Conservation (phyloP, 2,113 vertebrate genomes). For the Myrmecobius fasciatus region DNA sequence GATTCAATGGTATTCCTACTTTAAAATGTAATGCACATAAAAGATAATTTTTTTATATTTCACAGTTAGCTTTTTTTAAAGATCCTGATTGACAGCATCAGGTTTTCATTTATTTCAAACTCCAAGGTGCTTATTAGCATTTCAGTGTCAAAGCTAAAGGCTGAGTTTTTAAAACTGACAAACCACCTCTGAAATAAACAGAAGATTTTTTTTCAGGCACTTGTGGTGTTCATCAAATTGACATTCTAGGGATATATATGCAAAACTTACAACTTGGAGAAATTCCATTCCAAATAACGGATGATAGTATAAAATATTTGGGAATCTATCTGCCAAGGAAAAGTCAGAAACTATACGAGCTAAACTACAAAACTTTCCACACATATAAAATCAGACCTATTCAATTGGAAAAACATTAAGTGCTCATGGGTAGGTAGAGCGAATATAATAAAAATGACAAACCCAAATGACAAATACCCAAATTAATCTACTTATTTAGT, state of each 20-base stretch:
- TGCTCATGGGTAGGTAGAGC: no score
- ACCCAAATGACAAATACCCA: no score
- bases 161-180: constrained; percentile 67
- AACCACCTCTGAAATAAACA: constrained; percentile 51
- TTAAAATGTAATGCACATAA: constrained; percentile 53
- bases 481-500: no score
- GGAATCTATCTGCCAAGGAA: no score
- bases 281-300: no score
- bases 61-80: constrained; percentile 57
- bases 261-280: constrained; percentile 3
- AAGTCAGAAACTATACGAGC: no score
- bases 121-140: constrained; percentile 56
- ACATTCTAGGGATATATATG: constrained; percentile 19
- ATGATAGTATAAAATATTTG: no score
- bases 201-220: constrained; percentile 31
- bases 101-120: constrained; percentile 67
- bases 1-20: constrained; percentile 42
- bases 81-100: constrained; percentile 59
- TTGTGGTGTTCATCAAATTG: constrained; percentile 52
- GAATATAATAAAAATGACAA: no score
- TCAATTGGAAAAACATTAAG: no score
- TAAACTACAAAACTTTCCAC: no score
- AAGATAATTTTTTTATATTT: constrained; percentile 65
- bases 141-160: constrained; percentile 60
- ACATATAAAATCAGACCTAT: no score